Conservation (phyloP, 2,797 vertebrate species). For the Pipistrellus kuhlii region DNA sequence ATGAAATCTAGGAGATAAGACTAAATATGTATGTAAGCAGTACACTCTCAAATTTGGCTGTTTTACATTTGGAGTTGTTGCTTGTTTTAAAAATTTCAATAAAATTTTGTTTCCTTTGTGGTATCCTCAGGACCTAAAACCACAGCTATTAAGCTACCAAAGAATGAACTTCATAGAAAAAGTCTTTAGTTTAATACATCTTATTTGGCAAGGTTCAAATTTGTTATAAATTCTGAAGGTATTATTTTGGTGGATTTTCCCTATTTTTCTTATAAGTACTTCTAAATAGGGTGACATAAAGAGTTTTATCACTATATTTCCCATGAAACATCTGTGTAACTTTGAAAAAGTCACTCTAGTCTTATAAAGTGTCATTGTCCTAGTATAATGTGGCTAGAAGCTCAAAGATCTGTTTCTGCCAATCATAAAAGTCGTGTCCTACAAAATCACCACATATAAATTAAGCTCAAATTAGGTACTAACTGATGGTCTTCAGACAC, state of each 20-base stretch:
- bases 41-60: background rate
- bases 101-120: background rate
- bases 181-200: background rate
- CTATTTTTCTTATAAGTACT: background rate
- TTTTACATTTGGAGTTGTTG: constrained; percentile 12
- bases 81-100: constrained; percentile 16
- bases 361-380: background rate
- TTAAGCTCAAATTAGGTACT: background rate
- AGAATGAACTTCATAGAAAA: background rate
- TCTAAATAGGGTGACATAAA: constrained; percentile 8
- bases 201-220: constrained; percentile 30
- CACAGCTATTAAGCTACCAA: background rate
- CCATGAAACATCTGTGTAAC: background rate
- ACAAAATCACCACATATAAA: constrained; percentile 21
- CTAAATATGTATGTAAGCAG: background rate
- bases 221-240: background rate
- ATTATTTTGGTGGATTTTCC: background rate
- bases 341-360: background rate
- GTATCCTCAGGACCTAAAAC: background rate
- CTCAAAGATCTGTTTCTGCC: background rate
- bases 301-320: background rate
- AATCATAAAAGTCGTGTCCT: background rate
- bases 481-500: background rate
- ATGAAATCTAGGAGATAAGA: background rate
- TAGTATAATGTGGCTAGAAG: background rate